These are phyloP conservation scores for Vipera ursinii DNA, from an alignment of 2,797 vertebrate species.

Conservation along the genomic window DNA sequence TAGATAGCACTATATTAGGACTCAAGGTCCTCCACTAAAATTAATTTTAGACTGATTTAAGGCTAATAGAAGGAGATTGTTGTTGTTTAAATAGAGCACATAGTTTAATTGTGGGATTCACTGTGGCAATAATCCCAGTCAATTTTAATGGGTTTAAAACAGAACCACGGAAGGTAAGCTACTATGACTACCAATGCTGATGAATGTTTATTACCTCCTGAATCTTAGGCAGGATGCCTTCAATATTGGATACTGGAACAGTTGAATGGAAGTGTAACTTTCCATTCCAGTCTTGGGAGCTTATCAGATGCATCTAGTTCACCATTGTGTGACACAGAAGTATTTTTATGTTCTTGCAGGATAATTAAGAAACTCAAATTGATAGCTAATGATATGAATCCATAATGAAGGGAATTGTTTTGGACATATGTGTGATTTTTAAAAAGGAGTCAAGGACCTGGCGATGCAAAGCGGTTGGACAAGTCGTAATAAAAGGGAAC, in stretches of 20 bases:
- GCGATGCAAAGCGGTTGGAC: background rate
- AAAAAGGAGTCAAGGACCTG: background rate
- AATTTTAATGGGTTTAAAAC: background rate
- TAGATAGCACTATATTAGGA: background rate
- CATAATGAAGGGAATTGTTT: background rate
- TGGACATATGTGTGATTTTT: background rate
- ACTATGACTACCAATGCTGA: background rate
- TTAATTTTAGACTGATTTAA: background rate
- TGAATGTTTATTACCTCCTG: background rate
- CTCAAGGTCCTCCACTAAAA: background rate
- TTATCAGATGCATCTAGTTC: background rate
- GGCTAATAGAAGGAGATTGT: background rate
- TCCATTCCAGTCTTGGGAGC: background rate
- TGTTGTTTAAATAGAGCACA: background rate
- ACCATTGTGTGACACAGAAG: background rate
- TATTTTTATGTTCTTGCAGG: background rate
- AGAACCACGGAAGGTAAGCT: background rate
- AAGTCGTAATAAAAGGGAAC: background rate
- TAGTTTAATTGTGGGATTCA: background rate
- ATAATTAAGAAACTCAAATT: background rate
- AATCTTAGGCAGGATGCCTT: background rate
- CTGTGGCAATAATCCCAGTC: background rate
- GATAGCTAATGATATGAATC: background rate
- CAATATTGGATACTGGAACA: background rate
- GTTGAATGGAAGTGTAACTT: background rate